These are phyloP conservation scores for Drepanosiphum platanoidis DNA, from an alignment of 2,888 invertebrate genomes.

Conservation along the genomic window DNA sequence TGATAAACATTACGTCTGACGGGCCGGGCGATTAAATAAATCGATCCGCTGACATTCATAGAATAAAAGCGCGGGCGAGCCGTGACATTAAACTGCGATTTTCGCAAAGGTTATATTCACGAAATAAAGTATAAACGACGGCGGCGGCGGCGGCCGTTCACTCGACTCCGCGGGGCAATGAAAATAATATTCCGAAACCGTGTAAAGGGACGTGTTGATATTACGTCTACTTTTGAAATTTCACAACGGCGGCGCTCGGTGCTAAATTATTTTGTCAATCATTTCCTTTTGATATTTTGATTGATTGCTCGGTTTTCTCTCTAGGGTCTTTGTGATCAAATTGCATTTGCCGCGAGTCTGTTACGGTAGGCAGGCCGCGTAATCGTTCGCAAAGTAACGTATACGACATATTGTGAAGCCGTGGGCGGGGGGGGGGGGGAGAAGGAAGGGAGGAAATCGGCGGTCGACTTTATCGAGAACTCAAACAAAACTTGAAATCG, in stretches of 20 bases:
- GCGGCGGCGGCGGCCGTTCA: neutral
- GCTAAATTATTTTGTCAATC: constrained; percentile 6
- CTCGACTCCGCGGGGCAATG: neutral
- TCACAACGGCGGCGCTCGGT: too few species aligned
- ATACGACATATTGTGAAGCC: too few species aligned
- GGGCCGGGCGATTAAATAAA: constrained; percentile 31
- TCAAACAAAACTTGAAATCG: too few species aligned
- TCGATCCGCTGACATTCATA: constrained; percentile 39
- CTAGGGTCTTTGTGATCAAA: neutral
- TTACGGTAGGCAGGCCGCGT: too few species aligned
- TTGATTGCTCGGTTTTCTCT: constrained; percentile 3
- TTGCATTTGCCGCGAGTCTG: neutral
- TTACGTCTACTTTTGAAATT: constrained; percentile 10
- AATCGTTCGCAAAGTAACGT: too few species aligned
- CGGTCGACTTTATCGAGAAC: too few species aligned
- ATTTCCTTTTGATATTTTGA: constrained; percentile 10
- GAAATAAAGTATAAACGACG: constrained; percentile 7
- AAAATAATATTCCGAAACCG: constrained; percentile 2
- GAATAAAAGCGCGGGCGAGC: neutral
- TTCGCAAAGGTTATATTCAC: constrained; percentile 22
- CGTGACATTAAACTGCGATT: constrained; percentile 27
- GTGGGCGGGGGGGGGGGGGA: too few species aligned
- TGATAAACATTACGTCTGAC: constrained; percentile 14
- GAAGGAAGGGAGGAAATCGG: too few species aligned
- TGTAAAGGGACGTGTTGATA: neutral